Base-by-base conservation (phyloP, 2,113 vertebrate genomes). In the Caloenas nicobarica region DNA sequence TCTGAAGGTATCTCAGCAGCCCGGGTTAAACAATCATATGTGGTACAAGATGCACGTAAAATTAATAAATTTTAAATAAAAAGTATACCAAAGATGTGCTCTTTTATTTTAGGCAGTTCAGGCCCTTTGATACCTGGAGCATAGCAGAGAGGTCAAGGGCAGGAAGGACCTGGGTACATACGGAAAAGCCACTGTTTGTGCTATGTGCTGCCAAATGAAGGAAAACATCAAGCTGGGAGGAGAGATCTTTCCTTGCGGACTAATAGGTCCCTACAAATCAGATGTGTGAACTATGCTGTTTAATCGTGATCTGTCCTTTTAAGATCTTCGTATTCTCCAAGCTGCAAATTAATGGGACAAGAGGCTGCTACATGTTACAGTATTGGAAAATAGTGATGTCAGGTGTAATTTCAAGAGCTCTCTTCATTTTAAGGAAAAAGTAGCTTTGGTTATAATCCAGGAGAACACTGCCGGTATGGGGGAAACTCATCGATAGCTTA, bases 281-380 rank as follows among this genome's bases (percentile, higher is more conserved):
- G 51, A 69, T 36, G 54, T 16, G n/a, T 51, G 65, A 89, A 48
- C 8, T n/a, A 70, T 6, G 11, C 16, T 4, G 0, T 68, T 76
- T 53, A 85, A 71, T 15, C 2, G 0, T 26, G 26, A 88, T 36
- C 33, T 79, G 11, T 42, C 85, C 44, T 95, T 97, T 81, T 81
- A 91, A 92, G 79, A 89, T 88, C 48, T 72, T 97, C 90, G 86
- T 88, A 40, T 15, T 94, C 28, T 89, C 38, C 87, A 91, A 89
- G 76, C 46, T 78, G 62, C 40, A 96, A 92, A 87, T 50, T 76
- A 68, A 92, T 61, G 19, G 62, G n/a, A 78, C 3, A 19, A 40
- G 51, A 42, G 74, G 10, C 53, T 51, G 70, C 71, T 88, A 58
- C 38, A 46, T 36, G 40, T 38, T 71, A 71, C 23, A 81, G 9